Evolutionary conservation across 2,113 vertebrate genomes (phyloP).

Genomic region (Ageneiosus marmoratus): DNA sequence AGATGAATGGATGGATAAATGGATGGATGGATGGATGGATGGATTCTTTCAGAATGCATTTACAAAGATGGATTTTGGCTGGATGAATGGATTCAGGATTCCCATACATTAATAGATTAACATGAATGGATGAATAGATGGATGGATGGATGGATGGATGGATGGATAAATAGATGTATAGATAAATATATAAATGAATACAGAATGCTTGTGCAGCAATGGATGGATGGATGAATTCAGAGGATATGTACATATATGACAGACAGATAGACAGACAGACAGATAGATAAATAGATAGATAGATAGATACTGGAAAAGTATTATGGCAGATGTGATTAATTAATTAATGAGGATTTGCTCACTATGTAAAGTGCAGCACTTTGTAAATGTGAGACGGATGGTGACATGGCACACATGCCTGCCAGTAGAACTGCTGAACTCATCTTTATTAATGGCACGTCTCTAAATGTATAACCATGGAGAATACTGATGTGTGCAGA

Average conservation of each 20-base stretch:
- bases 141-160: too few species aligned
- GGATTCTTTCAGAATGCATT: too few species aligned
- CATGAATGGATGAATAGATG: too few species aligned
- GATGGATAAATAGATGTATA: too few species aligned
- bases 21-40: too few species aligned
- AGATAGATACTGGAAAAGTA: not conserved
- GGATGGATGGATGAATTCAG: not conserved
- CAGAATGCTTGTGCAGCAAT: too few species aligned
- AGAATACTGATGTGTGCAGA: not conserved
- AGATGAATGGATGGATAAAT: too few species aligned
- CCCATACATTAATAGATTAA: too few species aligned
- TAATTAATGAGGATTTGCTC: not conserved
- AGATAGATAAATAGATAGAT: not conserved
- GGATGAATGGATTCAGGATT: too few species aligned
- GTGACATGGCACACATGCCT: slow-evolving; percentile 6
- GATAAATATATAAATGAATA: too few species aligned
- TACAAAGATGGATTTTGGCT: too few species aligned
- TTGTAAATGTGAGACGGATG: not conserved
- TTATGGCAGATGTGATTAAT: not conserved
- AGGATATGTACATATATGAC: not conserved
- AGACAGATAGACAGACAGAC: not conserved
- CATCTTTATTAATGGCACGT: not conserved
- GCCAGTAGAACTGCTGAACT: not conserved
- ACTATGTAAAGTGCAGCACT: not conserved
- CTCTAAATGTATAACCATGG: not conserved